phyloP scores from a whole-genome alignment of 2,797 vertebrate species.

The Sebastes nivosus region DNA sequence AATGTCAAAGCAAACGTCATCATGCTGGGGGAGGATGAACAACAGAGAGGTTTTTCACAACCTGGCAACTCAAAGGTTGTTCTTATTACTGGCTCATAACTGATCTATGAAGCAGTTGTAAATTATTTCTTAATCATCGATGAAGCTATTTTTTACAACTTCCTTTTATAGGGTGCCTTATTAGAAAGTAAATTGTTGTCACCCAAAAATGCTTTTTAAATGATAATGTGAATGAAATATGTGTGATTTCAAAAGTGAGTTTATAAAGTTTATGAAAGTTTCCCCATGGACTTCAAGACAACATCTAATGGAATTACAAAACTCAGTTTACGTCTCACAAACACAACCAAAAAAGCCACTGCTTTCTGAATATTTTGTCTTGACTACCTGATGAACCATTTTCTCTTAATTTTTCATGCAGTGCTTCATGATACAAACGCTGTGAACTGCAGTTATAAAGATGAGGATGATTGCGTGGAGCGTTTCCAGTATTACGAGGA shows the following conservation, averaged over 20 bases:
- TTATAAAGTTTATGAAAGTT: neutral
- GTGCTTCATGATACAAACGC: slow-evolving; percentile 89
- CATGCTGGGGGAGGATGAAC: neutral
- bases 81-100: neutral
- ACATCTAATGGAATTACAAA: neutral
- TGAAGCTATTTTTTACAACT: neutral
- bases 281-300: neutral
- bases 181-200: neutral
- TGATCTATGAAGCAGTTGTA: neutral
- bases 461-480: slow-evolving; percentile 92
- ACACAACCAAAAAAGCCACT: neutral
- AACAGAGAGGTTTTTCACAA: neutral
- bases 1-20: neutral
- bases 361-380: neutral
- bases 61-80: neutral
- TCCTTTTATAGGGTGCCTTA: neutral
- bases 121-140: neutral
- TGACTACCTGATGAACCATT: neutral
- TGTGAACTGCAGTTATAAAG: slow-evolving; percentile 97
- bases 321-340: neutral
- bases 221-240: too few species aligned
- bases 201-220: too few species aligned
- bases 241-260: too few species aligned
- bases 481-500: slow-evolving; percentile 97
- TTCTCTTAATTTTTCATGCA: slow-evolving; percentile 32